These are phyloP conservation scores for Bombus breviceps DNA, from an alignment of 1,140 invertebrate genomes.

Conservation along the genomic window DNA sequence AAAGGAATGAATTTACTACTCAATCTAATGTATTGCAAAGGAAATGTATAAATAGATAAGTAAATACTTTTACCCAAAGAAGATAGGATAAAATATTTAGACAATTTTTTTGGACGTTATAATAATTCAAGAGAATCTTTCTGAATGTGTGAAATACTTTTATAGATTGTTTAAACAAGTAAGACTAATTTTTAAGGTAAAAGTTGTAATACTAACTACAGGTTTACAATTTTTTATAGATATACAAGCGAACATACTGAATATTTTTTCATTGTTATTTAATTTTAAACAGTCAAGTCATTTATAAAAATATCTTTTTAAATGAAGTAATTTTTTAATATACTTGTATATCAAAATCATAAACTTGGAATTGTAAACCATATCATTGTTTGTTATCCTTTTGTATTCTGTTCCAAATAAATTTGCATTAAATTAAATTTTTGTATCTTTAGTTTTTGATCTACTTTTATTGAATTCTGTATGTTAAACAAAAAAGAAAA, in stretches of 20 bases:
- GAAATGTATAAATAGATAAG: neutral
- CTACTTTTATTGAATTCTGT: too few species aligned
- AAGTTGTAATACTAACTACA: neutral
- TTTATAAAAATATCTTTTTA: neutral
- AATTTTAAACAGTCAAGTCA: too few species aligned
- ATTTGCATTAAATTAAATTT: neutral
- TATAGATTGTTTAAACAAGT: neutral
- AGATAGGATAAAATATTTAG: neutral
- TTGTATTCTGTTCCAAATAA: neutral
- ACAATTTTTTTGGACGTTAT: neutral
- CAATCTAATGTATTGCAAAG: neutral
- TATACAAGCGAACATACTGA: neutral
- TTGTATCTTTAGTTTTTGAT: neutral
- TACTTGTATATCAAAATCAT: neutral
- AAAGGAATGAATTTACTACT: neutral
- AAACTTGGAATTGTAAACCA: neutral
- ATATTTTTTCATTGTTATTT: neutral
- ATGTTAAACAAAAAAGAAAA: too few species aligned
- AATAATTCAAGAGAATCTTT: neutral
- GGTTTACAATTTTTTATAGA: neutral
- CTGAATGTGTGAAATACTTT: neutral
- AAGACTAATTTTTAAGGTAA: neutral
- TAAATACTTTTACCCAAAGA: neutral
- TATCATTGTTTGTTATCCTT: neutral
- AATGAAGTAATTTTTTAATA: neutral